Base-by-base conservation (phyloP, 2,888 invertebrate species). In the Polyommatus icarus region DNA sequence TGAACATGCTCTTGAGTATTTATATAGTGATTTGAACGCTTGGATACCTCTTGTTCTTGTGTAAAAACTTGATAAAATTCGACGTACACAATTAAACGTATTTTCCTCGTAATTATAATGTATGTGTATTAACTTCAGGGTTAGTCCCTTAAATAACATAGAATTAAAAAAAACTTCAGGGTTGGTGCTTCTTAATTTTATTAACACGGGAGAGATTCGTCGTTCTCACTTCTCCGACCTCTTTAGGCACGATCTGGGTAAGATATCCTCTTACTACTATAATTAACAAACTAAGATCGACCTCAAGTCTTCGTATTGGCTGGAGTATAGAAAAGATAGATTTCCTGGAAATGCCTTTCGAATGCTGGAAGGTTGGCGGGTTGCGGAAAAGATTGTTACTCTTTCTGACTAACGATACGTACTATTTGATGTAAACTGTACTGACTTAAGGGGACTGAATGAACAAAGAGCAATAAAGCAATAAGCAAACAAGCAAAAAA, bases 171-270 rank as follows among this genome's bases (percentile, higher is more conserved):
- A 29, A 29, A 61, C 24, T 24, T 24, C 7, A 12, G 61, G 20
- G 59, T 59, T 20, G 20, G 36, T 36, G 6, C 36, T 7, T 36
- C 7, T 36, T 36, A 36, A 36, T 7, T 36, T 36, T 29, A 32
- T 77, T 18, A 77, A 77, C n/a, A 73, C 57, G 7, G 77, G 73
- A 1, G 61, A 78, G 15, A 76, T 76, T 5, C 76, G 76, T 10
- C 73, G 76, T 10, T 32, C n/a, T n/a, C n/a, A n/a, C n/a, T n/a
- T n/a, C 72, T 4, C 50, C 73, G 5, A 76, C 20, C 1, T n/a
- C 32, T 1, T 32, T 78, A 67, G 78, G 78, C 0, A 67, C 78
- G 2, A 40, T 72, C 15, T 76, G 76, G 78, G 78, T 76, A 7
- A 24, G 73, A 15, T 78, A 77, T 36, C 78, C 78, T n/a, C 24